Evolutionary conservation across 2,888 invertebrate species (phyloP), one percentile per base, ranked within the genome.

Genomic region (Callyntrura sp.): DNA sequence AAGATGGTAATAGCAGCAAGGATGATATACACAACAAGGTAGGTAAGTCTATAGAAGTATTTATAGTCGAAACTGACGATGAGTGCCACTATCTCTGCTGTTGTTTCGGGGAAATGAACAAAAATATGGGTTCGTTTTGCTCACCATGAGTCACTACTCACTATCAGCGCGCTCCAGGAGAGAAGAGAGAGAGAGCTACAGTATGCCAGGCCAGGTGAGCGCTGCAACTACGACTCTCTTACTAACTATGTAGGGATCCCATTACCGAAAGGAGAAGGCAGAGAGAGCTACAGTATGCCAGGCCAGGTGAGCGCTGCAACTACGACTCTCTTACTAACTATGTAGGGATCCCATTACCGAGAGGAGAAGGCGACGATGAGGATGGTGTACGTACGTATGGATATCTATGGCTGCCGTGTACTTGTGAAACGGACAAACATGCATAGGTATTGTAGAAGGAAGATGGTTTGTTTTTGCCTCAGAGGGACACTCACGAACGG

Each of bases 401-500:
- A n/a, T n/a, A n/a, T n/a, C n/a, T n/a, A n/a, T n/a, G n/a, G n/a
- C n/a, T 51, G n/a, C 1, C 1, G 35, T n/a, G 68, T 14, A 28
- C 25, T 9, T 65, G 9, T 65, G n/a, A n/a, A n/a, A 65, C 25
- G 11, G 17, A 60, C 60, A 60, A 17, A 60, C 60, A 17, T 20
- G 20, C 60, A 20, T n/a, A 60, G 23, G 12, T 25, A 14, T 23
- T 8, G 73, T n/a, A 76, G 25, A 76, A 51, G 48, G 43, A 68
- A 68, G 68, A 68, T 25, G 23, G 4, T 65, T 65, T 76, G 76
- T 76, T 76, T 76, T 48, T 76, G 76, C 76, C 76, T 76, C 76
- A 20, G 76, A 76, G 76, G 76, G 76, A 76, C 76, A 76, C 48
- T 76, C 76, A 60, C 14, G 11, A 8, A 60, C 6, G 23, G 20